Evolutionary conservation across 2,113 vertebrate species (phyloP).

Genomic region (Reinhardtius hippoglossoides): DNA sequence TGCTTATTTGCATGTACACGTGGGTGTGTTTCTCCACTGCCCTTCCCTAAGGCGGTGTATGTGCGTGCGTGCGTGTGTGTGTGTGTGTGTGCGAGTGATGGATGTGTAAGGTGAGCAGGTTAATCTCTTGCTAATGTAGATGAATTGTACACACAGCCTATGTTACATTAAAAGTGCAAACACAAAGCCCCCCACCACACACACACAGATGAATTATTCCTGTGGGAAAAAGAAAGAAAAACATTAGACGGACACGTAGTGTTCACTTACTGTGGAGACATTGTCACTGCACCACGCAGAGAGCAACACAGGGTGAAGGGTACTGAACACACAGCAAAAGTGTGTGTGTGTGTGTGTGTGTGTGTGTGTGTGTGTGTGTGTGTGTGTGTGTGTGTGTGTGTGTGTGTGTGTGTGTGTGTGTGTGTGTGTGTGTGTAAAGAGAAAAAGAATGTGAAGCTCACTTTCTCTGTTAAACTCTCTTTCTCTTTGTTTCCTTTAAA

Average conservation of each 20-base stretch:
- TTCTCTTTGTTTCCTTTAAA: background rate
- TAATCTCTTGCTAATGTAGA: slow-evolving; percentile 80
- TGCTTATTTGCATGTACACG: slow-evolving; percentile 33
- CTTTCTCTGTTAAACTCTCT: background rate
- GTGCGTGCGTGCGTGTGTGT: slow-evolving; percentile 3
- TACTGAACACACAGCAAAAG: background rate
- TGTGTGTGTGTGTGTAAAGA: background rate
- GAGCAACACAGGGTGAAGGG: background rate
- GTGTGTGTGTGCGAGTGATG: slow-evolving; percentile 52
- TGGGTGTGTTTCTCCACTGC: slow-evolving; percentile 36
- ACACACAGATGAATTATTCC: slow-evolving; percentile 37
- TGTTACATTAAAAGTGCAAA: slow-evolving; percentile 62
- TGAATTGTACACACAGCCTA: slow-evolving; percentile 66
- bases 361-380: too few species aligned
- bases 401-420: slow-evolving; percentile 4
- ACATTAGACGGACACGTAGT: slow-evolving; percentile 17
- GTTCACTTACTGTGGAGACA: slow-evolving; percentile 16
- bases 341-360: background rate
- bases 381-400: slow-evolving; percentile 3
- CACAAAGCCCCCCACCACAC: background rate
- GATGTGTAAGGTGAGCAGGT: slow-evolving; percentile 76
- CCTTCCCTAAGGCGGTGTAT: slow-evolving; percentile 55
- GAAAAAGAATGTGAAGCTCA: background rate
- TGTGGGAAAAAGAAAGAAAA: slow-evolving; percentile 16
- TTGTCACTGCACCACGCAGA: slow-evolving; percentile 31